A percentile compares a stretch with the other conserved stretches of the same genome.
phyloP scores from a whole-genome alignment of 30 jellyfish, hydroid and myxozoan genomes.

The Aurelia aurita region DNA sequence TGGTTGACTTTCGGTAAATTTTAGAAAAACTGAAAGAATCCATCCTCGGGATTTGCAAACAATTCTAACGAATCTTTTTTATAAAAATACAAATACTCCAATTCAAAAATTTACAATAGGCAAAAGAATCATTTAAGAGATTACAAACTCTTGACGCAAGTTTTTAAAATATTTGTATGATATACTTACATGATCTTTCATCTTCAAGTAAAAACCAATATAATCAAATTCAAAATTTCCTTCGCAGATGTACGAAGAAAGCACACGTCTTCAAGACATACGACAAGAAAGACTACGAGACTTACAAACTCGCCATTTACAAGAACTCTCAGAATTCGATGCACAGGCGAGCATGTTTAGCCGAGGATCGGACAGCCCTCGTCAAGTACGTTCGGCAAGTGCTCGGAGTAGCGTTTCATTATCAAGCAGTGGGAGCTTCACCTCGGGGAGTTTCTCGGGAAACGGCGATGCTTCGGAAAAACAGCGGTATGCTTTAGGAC shows the following conservation, averaged over 20 bases:
- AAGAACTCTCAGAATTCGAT: slow-evolving; percentile 95
- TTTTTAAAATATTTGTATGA: too few species aligned
- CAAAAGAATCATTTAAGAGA: too few species aligned
- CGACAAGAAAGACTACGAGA: slow-evolving; percentile 95
- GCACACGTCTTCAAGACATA: slow-evolving; percentile 98
- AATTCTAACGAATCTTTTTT: too few species aligned
- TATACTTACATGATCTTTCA: too few species aligned
- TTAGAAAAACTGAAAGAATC: too few species aligned
- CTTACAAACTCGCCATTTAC: slow-evolving; percentile 86
- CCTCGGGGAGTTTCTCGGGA: slow-evolving; percentile 56
- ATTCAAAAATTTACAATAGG: too few species aligned
- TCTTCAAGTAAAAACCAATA: neutral
- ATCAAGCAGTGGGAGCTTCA: slow-evolving; percentile 69
- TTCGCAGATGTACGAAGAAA: slow-evolving; percentile 95
- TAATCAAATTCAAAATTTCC: too few species aligned
- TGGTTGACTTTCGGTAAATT: too few species aligned
- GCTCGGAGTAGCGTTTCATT: slow-evolving; percentile 75
- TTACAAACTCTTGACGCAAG: too few species aligned
- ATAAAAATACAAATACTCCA: too few species aligned
- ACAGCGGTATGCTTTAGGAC: slow-evolving; percentile 7
- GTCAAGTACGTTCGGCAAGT: slow-evolving; percentile 63
- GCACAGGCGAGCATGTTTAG: slow-evolving; percentile 76
- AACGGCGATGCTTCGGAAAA: slow-evolving; percentile 70
- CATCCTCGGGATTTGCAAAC: too few species aligned
- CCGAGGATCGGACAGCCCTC: slow-evolving; percentile 62